A percentile compares a stretch with the other conserved stretches of the same genome.
These are phyloP conservation scores for Rhinophrynus dorsalis DNA, from an alignment of 2,797 vertebrate species.

Conservation along the genomic window DNA sequence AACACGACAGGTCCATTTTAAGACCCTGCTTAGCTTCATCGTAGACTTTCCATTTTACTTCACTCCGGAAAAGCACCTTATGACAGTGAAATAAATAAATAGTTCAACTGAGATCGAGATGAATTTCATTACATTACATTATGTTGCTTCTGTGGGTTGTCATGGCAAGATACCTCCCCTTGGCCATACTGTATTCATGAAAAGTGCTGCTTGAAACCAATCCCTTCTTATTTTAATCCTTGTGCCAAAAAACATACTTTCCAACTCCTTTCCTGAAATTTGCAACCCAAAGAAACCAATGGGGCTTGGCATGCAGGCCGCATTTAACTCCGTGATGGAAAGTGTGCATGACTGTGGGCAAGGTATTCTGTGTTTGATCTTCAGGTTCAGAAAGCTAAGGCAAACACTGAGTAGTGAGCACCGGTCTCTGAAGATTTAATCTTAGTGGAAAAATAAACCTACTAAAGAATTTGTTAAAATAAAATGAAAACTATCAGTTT, in stretches of 20 bases:
- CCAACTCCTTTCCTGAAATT: slow-evolving; percentile 41
- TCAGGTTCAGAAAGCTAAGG: slow-evolving; percentile 36
- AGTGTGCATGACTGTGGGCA: slow-evolving; percentile 35
- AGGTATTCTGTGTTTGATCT: slow-evolving; percentile 40
- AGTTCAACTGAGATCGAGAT: slow-evolving; percentile 20
- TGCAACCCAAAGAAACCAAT: slow-evolving; percentile 41
- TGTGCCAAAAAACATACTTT: slow-evolving; percentile 42
- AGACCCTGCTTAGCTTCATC: not conserved
- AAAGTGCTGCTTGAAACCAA: slow-evolving; percentile 42
- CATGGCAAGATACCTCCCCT: slow-evolving; percentile 34
- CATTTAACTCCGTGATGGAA: slow-evolving; percentile 45
- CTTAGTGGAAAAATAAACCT: slow-evolving; percentile 41
- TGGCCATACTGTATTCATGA: slow-evolving; percentile 30
- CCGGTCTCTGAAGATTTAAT: slow-evolving; percentile 42
- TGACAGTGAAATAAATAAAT: slow-evolving; percentile 31
- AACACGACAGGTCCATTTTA: no score
- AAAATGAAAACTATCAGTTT: slow-evolving; percentile 40
- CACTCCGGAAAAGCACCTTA: slow-evolving; percentile 18
- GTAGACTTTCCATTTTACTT: slow-evolving; percentile 15
- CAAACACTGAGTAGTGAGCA: slow-evolving; percentile 33
- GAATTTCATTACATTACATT: slow-evolving; percentile 28
- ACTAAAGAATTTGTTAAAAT: slow-evolving; percentile 30
- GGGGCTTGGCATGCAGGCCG: slow-evolving; percentile 26
- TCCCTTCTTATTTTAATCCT: slow-evolving; percentile 22
- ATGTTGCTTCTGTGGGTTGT: slow-evolving; percentile 35